A percentile compares a stretch with the other conserved stretches of the same genome.
These are phyloP conservation scores for Atlantisia rogersi DNA, from an alignment of 2,113 vertebrate species.

Conservation along the genomic window DNA sequence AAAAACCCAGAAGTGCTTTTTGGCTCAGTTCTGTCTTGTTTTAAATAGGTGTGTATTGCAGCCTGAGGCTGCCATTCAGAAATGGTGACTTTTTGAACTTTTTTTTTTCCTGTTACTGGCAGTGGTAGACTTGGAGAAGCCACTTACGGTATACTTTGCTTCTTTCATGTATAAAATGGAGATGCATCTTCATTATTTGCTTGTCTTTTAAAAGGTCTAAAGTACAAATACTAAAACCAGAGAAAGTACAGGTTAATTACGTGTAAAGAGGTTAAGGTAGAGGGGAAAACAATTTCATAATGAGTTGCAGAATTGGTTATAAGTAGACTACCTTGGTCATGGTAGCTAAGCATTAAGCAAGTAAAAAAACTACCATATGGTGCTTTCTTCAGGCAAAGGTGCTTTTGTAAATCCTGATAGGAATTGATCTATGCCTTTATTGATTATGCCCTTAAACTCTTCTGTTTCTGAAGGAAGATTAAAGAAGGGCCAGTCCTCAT, in stretches of 20 bases:
- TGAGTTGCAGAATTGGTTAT: neutral
- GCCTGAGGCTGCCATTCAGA: neutral
- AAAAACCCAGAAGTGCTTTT: neutral
- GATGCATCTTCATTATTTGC: neutral
- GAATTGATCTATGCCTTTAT: neutral
- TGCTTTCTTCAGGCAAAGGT: neutral
- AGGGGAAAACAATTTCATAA: neutral
- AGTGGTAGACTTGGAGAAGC: neutral
- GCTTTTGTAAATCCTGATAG: neutral
- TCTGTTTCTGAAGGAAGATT: neutral
- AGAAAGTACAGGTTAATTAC: neutral
- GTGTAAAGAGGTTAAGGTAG: neutral
- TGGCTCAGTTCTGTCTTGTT: neutral
- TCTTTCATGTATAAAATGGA: neutral
- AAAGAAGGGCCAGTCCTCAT: neutral
- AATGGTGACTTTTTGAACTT: neutral
- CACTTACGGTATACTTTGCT: neutral
- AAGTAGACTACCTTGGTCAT: neutral
- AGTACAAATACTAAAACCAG: neutral
- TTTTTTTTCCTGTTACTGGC: neutral
- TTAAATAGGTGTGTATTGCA: neutral
- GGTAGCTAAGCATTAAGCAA: neutral
- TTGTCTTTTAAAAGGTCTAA: neutral
- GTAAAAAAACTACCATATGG: neutral
- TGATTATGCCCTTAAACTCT: neutral